phyloP scores from a whole-genome alignment of 2,888 invertebrate species.

The Bombylius discolor region DNA sequence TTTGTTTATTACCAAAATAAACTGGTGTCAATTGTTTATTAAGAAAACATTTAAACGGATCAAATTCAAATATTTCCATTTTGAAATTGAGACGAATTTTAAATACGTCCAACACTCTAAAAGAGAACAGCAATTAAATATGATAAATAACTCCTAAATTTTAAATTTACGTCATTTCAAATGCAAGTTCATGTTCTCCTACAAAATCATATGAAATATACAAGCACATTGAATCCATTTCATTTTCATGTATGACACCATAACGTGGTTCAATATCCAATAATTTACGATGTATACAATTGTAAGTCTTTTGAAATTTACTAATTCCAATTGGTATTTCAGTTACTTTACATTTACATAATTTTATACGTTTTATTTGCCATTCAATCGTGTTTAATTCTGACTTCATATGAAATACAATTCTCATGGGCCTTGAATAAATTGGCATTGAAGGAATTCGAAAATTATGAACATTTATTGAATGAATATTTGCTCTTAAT shows the following conservation, averaged over 20 bases:
- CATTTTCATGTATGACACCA: background rate
- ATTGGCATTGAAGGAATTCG: constrained; percentile 10
- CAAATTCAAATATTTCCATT: constrained; percentile 7
- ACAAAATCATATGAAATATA: constrained; percentile 5
- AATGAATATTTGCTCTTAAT: background rate
- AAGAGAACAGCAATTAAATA: background rate
- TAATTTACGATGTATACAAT: constrained; percentile 9
- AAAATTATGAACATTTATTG: background rate
- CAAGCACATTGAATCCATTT: background rate
- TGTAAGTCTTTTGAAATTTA: constrained; percentile 3
- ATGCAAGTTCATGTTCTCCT: constrained; percentile 5
- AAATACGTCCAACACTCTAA: background rate
- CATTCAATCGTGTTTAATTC: background rate
- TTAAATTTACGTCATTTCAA: constrained; percentile 5
- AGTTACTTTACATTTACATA: constrained; percentile 7
- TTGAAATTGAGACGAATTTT: constrained; percentile 3
- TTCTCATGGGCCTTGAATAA: constrained; percentile 5
- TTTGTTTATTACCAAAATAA: background rate
- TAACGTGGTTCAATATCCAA: constrained; percentile 2
- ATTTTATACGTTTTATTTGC: constrained; percentile 6
- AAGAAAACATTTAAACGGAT: constrained; percentile 9
- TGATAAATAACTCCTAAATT: too few species aligned
- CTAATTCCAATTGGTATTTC: constrained; percentile 3
- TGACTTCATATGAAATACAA: constrained; percentile 6
- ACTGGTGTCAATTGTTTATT: constrained; percentile 7